phyloP scores from a whole-genome alignment of 2,888 invertebrate species.

The Synanthedon myopaeformis region DNA sequence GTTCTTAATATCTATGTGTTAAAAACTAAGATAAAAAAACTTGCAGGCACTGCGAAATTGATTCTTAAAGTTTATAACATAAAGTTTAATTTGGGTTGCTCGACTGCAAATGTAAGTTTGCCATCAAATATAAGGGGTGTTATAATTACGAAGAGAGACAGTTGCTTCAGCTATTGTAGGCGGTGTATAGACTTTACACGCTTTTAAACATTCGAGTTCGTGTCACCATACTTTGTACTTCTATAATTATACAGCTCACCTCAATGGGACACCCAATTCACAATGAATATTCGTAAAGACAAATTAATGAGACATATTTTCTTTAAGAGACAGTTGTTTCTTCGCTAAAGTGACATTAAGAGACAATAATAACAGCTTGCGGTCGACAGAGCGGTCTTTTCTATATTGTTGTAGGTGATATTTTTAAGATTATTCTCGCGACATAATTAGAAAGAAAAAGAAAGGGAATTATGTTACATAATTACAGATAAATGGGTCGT shows the following conservation, averaged over 20 bases:
- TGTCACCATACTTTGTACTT: conserved; percentile 52
- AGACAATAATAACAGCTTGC: background rate
- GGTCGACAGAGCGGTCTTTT: background rate
- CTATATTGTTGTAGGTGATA: background rate
- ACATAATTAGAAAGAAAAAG: background rate
- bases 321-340: conserved; percentile 6
- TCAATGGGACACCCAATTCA: conserved; percentile 40
- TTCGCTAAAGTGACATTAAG: background rate
- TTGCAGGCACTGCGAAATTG: background rate
- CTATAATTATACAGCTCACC: conserved; percentile 49
- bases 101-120: conserved; percentile 18
- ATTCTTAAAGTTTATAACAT: conserved; percentile 10
- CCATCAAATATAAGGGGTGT: conserved; percentile 54
- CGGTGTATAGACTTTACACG: conserved; percentile 52
- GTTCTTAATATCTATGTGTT: conserved; percentile 26
- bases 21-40: conserved; percentile 7
- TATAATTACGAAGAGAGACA: conserved; percentile 65
- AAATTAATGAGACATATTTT: conserved; percentile 18
- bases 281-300: conserved; percentile 42
- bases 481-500: background rate
- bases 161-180: conserved; percentile 61
- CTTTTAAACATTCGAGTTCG: conserved; percentile 59
- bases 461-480: background rate
- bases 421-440: background rate
- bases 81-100: conserved; percentile 6